Conservation (phyloP, 2,888 invertebrate genomes). For the Caenorhabditis sulstoni region DNA sequence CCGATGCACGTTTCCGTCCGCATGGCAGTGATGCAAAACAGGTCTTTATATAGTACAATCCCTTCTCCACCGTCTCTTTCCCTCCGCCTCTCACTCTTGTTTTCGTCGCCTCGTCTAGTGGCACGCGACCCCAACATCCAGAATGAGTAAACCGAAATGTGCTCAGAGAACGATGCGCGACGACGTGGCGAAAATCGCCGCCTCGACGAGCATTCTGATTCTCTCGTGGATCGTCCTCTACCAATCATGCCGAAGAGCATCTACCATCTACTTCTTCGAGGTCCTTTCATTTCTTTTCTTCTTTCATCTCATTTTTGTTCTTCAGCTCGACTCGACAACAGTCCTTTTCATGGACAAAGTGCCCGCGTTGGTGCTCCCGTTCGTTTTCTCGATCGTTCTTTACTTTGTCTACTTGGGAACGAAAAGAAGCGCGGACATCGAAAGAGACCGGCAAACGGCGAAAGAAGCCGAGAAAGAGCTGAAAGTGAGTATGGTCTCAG, state of each 20-base stretch:
- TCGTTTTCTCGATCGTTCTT: constrained; percentile 63
- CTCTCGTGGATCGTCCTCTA: constrained; percentile 63
- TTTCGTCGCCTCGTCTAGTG: constrained; percentile 27
- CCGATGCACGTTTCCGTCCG: constrained; percentile 40
- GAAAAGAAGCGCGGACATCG: constrained; percentile 56
- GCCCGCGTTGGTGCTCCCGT: constrained; percentile 64
- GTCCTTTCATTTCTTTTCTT: constrained; percentile 25
- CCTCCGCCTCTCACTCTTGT: constrained; percentile 38
- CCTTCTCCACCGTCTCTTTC: constrained; percentile 26
- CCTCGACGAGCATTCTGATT: constrained; percentile 59
- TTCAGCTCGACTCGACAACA: constrained; percentile 65
- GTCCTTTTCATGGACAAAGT: constrained; percentile 65
- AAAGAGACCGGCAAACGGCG: constrained; percentile 42
- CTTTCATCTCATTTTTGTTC: not conserved
- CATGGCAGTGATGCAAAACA: constrained; percentile 45
- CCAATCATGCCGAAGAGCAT: constrained; percentile 64
- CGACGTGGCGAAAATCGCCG: constrained; percentile 59
- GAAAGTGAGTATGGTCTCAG: constrained; percentile 18
- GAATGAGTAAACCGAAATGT: constrained; percentile 32
- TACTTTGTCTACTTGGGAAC: constrained; percentile 66
- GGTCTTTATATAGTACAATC: constrained; percentile 54
- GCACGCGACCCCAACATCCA: constrained; percentile 23
- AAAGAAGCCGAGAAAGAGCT: constrained; percentile 52
- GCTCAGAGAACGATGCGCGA: constrained; percentile 46
- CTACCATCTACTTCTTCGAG: constrained; percentile 74